Conservation (phyloP, 1,140 invertebrate genomes). For the Cydia fagiglandana region DNA sequence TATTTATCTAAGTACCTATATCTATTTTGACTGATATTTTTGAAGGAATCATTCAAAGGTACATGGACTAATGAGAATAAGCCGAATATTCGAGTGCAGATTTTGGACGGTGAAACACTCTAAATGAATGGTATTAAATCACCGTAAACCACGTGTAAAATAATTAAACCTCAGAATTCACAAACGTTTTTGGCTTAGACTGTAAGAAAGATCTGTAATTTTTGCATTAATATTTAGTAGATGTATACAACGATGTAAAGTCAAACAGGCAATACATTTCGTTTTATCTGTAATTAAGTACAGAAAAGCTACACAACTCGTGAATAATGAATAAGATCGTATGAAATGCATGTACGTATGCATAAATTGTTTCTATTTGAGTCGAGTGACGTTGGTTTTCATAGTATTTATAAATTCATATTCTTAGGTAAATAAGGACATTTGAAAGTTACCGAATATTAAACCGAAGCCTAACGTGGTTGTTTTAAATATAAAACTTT, state of each 20-base stretch:
- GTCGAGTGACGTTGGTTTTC: background rate
- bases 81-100: too few relatives aligned
- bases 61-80: too few relatives aligned
- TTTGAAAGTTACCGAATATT: too few relatives aligned
- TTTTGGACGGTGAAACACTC: too few relatives aligned
- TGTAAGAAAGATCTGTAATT: background rate
- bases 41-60: too few relatives aligned
- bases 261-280: background rate
- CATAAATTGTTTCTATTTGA: background rate
- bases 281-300: background rate
- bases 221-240: background rate
- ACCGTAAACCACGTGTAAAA: too few relatives aligned
- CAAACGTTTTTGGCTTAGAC: background rate
- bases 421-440: too few relatives aligned
- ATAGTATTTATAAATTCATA: background rate
- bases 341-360: background rate
- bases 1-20: too few relatives aligned
- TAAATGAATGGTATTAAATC: background rate
- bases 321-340: background rate
- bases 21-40: too few relatives aligned
- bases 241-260: too few relatives aligned
- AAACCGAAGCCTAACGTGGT: background rate
- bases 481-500: background rate
- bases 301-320: background rate
- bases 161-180: too few relatives aligned